Conservation (phyloP, 92 coral and sea anemone genomes). For the Ricordea florida region DNA sequence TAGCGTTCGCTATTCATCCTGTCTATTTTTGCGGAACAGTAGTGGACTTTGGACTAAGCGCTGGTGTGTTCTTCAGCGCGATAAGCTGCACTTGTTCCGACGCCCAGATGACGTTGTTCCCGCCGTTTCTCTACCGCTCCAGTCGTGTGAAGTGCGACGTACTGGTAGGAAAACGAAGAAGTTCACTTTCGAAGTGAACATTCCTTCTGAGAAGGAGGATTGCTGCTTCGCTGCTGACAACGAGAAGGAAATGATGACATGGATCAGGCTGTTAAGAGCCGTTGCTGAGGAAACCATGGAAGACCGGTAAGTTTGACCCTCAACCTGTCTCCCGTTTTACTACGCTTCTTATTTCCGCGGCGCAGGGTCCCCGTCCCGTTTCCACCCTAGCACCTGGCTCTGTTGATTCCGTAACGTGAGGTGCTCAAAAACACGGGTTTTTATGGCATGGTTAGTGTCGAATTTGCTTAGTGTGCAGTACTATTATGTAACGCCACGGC, state of each 20-base stretch:
- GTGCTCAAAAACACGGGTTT: no score
- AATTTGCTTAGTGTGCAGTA: no score
- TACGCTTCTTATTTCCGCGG: no score
- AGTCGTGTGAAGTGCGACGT: conserved; percentile 72
- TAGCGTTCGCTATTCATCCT: conserved; percentile 78
- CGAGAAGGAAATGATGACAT: conserved; percentile 68
- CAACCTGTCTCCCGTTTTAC: no score
- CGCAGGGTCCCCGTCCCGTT: no score
- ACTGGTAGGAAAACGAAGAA: conserved; percentile 67
- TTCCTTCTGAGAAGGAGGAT: conserved; percentile 70
- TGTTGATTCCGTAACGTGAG: no score
- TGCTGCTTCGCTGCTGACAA: conserved; percentile 86
- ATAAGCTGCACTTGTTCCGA: conserved; percentile 69
- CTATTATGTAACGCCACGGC: no score
- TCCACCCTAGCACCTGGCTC: no score
- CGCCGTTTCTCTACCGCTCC: conserved; percentile 29
- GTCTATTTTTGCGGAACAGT: conserved; percentile 65
- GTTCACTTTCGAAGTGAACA: conserved; percentile 74
- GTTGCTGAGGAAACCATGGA: conserved; percentile 55
- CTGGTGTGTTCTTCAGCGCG: conserved; percentile 87
- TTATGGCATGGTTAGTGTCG: no score
- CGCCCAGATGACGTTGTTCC: conserved; percentile 70
- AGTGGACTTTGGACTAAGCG: conserved; percentile 86
- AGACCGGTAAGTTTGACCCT: no score
- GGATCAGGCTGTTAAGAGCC: conserved; percentile 80